These are phyloP conservation scores for Stenurella melanura DNA, from an alignment of 2,888 invertebrate species.

Conservation along the genomic window DNA sequence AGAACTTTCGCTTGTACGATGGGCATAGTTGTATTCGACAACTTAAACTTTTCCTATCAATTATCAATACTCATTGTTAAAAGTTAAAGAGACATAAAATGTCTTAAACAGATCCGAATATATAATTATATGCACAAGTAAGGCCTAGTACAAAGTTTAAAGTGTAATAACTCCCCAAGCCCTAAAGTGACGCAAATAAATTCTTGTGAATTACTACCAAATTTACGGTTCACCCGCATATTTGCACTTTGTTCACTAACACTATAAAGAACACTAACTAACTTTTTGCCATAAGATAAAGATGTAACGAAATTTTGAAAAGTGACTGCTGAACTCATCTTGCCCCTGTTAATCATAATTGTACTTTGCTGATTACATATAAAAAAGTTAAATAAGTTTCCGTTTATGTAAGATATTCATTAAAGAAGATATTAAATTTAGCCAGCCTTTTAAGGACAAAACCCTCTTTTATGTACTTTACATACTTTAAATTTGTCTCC, in stretches of 20 bases:
- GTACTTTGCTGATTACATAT: conserved; percentile 1
- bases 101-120: conserved; percentile 56
- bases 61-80: conserved; percentile 65
- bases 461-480: background rate
- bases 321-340: too few relatives aligned
- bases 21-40: conserved; percentile 48
- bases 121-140: conserved; percentile 30
- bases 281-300: background rate
- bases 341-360: background rate
- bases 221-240: background rate
- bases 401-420: background rate
- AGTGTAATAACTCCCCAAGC: conserved; percentile 28
- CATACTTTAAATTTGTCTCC: background rate
- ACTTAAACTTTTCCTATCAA: conserved; percentile 64
- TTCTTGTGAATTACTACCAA: background rate
- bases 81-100: conserved; percentile 59
- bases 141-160: conserved; percentile 35
- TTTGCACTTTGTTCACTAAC: background rate
- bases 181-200: conserved; percentile 5
- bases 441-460: background rate
- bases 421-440: conserved; percentile 1
- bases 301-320: background rate
- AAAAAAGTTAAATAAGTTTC: background rate
- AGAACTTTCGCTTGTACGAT: conserved; percentile 40
- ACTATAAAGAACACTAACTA: conserved; percentile 3